A percentile compares a stretch with the other conserved stretches of the same genome.
These are phyloP conservation scores for Tenthredo notha DNA, from an alignment of 2,888 invertebrate species.

Conservation along the genomic window DNA sequence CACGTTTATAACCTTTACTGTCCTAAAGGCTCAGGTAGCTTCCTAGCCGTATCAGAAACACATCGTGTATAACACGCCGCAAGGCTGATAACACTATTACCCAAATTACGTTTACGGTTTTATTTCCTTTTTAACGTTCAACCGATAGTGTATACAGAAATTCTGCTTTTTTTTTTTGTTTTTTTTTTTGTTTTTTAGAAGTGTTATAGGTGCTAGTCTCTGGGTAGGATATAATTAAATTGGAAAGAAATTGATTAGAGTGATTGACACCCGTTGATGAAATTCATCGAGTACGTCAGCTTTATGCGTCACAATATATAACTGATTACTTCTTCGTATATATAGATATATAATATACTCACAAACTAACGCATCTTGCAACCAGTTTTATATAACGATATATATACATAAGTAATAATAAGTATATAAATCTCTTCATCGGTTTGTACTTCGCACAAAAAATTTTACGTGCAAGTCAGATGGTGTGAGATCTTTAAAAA, in stretches of 20 bases:
- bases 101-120: constrained; percentile 43
- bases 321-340: constrained; percentile 39
- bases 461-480: background rate
- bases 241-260: constrained; percentile 56
- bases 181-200: background rate
- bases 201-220: background rate
- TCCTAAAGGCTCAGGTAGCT: constrained; percentile 67
- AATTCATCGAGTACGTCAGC: constrained; percentile 29
- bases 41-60: constrained; percentile 73
- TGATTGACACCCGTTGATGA: constrained; percentile 56
- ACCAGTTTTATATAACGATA: background rate
- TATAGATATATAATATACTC: background rate
- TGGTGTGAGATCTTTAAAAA: background rate
- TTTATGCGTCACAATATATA: constrained; percentile 23
- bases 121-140: constrained; percentile 14
- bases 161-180: too few species aligned
- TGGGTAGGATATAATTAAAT: constrained; percentile 12
- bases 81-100: constrained; percentile 75
- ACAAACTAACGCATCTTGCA: background rate
- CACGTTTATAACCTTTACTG: constrained; percentile 48
- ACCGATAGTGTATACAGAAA: background rate
- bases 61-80: constrained; percentile 75
- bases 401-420: background rate
- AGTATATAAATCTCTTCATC: background rate
- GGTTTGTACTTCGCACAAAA: background rate